These are phyloP conservation scores for Linnaemya vulpina DNA, from an alignment of 2,888 invertebrate species.

Conservation along the genomic window DNA sequence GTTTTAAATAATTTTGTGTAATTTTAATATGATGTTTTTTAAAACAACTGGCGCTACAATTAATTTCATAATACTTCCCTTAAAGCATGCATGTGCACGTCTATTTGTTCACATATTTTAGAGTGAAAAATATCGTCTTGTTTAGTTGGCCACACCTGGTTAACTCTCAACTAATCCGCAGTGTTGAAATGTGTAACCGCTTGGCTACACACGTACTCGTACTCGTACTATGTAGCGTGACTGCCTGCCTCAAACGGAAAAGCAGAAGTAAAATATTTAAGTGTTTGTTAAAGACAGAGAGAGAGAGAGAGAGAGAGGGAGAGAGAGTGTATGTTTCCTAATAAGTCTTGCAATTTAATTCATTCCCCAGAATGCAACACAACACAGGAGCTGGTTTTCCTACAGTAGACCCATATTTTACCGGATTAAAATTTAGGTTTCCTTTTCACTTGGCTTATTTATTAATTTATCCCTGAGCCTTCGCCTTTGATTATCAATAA, in stretches of 20 bases:
- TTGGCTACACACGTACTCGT: neutral
- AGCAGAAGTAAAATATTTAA: neutral
- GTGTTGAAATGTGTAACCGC: constrained; percentile 25
- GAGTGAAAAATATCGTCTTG: constrained; percentile 39
- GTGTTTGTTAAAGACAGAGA: too few relatives aligned
- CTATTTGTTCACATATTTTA: neutral
- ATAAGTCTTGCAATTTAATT: constrained; percentile 40
- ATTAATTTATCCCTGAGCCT: neutral
- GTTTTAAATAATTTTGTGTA: neutral
- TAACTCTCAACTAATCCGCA: constrained; percentile 29
- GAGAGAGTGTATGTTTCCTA: neutral
- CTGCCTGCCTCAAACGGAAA: constrained; percentile 18
- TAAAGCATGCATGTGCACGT: neutral
- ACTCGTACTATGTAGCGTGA: constrained; percentile 12
- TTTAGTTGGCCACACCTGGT: constrained; percentile 63
- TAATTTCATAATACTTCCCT: constrained; percentile 28
- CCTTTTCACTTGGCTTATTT: constrained; percentile 38
- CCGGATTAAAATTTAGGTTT: constrained; percentile 68
- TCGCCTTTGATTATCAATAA: constrained; percentile 33
- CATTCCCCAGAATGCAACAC: constrained; percentile 27
- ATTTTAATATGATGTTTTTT: neutral
- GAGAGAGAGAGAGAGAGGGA: too few relatives aligned
- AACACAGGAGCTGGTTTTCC: constrained; percentile 21
- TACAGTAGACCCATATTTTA: constrained; percentile 23
- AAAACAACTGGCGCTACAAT: neutral